Conservation (phyloP, 2,113 vertebrate species). For the Excalfactoria chinensis region DNA sequence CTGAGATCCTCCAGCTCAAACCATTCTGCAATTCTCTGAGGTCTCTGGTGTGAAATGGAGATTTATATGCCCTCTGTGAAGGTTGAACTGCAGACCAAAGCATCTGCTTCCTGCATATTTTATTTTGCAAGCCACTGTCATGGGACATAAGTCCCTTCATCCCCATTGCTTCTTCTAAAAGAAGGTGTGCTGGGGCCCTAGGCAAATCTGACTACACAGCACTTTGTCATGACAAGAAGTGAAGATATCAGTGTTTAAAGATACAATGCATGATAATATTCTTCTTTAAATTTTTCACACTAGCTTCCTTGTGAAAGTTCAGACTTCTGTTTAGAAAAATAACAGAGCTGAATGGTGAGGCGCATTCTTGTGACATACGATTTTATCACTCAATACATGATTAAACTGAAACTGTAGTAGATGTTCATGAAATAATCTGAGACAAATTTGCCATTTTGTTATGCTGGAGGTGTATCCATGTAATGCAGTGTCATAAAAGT, state of each 20-base stretch:
- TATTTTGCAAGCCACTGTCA: background rate
- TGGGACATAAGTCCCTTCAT: background rate
- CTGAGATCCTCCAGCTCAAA: too few species aligned
- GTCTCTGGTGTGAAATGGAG: background rate
- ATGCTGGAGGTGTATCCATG: rapidly evolving
- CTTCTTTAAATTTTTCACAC: background rate
- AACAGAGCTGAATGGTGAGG: background rate
- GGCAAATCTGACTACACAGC: background rate
- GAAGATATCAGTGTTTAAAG: background rate
- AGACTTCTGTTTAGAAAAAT: background rate
- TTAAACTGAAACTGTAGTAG: background rate
- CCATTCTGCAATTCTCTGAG: background rate
- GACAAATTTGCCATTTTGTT: background rate
- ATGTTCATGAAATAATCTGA: background rate
- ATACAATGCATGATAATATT: rapidly evolving
- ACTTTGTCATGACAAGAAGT: background rate
- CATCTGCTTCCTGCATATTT: background rate
- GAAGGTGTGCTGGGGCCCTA: background rate
- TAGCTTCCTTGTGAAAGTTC: background rate
- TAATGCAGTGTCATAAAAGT: background rate
- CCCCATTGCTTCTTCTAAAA: background rate
- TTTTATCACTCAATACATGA: background rate
- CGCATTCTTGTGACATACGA: background rate
- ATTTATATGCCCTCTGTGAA: rapidly evolving
- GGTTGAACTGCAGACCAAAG: background rate